Percentiles rank a stretch among this genome's conserved stretches.
These are phyloP conservation scores for Ctenoplectra terminalis DNA, from an alignment of 1,140 invertebrate genomes.

Conservation along the genomic window DNA sequence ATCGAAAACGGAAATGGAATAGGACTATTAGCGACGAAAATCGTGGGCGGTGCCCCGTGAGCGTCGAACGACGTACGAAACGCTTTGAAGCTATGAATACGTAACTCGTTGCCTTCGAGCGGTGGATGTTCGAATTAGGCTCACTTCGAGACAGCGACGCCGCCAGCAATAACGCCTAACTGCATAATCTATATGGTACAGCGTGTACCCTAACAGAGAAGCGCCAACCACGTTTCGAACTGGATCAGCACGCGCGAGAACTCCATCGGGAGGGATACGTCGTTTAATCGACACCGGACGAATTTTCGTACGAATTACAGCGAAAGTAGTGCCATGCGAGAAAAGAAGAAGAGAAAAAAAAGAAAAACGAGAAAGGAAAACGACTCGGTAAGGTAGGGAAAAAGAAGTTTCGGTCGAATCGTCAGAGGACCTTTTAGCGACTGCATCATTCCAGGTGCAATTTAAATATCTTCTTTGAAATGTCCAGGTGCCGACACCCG, in stretches of 20 bases:
- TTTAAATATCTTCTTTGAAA: constrained; percentile 8
- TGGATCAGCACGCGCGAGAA: constrained; percentile 13
- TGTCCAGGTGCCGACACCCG: not conserved
- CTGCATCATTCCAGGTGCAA: not conserved
- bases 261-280: not conserved
- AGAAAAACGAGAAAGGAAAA: too few relatives aligned
- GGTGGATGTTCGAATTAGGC: constrained; percentile 58
- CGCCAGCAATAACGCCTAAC: constrained; percentile 44
- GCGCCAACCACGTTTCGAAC: not conserved
- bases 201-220: constrained; percentile 35
- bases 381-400: not conserved
- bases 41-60: not conserved
- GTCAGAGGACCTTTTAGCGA: not conserved
- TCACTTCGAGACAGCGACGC: constrained; percentile 52
- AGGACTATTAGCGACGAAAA: not conserved
- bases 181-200: constrained; percentile 61
- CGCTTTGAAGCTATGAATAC: constrained; percentile 40
- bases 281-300: not conserved
- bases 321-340: not conserved
- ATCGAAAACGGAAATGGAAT: not conserved
- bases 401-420: not conserved
- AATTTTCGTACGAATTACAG: not conserved
- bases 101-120: constrained; percentile 37
- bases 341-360: not conserved
- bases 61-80: not conserved